phyloP scores from a whole-genome alignment of 2,113 vertebrate species.

The Podilymbus podiceps region DNA sequence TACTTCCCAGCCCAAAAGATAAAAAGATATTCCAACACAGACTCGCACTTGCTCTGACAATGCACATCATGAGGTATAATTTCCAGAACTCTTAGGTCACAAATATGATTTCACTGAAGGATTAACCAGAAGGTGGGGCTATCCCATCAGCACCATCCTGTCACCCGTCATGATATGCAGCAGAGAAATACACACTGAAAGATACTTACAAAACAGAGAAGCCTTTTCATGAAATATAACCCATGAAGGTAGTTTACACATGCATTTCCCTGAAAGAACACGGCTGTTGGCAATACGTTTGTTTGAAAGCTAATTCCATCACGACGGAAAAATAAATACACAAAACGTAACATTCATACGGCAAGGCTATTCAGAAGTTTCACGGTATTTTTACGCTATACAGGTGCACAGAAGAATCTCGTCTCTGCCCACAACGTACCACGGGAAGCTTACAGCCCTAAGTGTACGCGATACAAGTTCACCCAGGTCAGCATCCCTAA shows the following conservation, averaged over 20 bases:
- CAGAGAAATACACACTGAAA: neutral
- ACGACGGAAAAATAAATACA: neutral
- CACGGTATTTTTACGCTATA: accelerated
- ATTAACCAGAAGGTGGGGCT: slow-evolving; percentile 16
- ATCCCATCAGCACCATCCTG: neutral
- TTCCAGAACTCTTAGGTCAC: neutral
- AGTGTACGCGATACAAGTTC: accelerated
- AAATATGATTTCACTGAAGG: neutral
- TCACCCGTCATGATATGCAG: neutral
- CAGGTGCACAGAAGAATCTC: neutral
- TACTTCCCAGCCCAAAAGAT: neutral
- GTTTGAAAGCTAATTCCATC: neutral
- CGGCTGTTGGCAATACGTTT: accelerated
- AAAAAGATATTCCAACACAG: neutral
- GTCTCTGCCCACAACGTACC: neutral
- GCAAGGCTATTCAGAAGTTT: neutral
- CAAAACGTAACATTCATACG: neutral
- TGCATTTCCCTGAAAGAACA: accelerated
- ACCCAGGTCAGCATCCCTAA: neutral
- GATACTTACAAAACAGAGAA: neutral
- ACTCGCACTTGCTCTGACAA: neutral
- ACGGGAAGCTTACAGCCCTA: neutral
- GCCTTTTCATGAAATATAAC: neutral
- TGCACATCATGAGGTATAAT: neutral
- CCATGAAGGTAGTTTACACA: neutral